Conservation (phyloP, 2,888 invertebrate genomes). For the Drosophila buzzatii region DNA sequence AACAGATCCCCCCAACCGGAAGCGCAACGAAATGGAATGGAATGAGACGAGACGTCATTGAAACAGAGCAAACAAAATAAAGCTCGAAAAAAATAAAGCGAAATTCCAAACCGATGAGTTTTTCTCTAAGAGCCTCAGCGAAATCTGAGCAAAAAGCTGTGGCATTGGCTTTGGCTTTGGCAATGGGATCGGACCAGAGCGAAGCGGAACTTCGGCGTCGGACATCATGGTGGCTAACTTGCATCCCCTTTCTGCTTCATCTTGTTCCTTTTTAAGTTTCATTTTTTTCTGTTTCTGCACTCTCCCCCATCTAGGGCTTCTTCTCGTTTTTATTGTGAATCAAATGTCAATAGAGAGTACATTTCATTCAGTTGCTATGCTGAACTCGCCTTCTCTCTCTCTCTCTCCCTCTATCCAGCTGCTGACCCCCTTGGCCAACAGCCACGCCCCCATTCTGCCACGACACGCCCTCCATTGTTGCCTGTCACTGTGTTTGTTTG, state of each 20-base stretch:
- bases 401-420: constrained; percentile 8
- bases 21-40: constrained; percentile 41
- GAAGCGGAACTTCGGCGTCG: constrained; percentile 37
- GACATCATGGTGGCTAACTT: constrained; percentile 38
- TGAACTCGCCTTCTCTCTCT: constrained; percentile 21
- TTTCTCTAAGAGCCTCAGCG: constrained; percentile 42
- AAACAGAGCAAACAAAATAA: constrained; percentile 41
- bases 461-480: constrained; percentile 65
- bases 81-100: constrained; percentile 9
- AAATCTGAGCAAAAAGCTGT: constrained; percentile 67
- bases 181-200: constrained; percentile 48
- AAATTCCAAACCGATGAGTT: constrained; percentile 53
- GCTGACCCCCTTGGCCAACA: background rate
- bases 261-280: constrained; percentile 16
- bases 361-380: constrained; percentile 74
- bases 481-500: constrained; percentile 79
- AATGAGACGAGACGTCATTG: constrained; percentile 16
- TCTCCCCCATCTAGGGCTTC: background rate
- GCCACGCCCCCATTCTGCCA: constrained; percentile 14
- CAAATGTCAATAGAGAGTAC: constrained; percentile 81
- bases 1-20: constrained; percentile 17
- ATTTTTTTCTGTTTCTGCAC: constrained; percentile 1
- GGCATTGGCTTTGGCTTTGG: constrained; percentile 61
- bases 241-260: background rate
- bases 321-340: constrained; percentile 51